Conservation (phyloP, 2,797 vertebrate genomes). For the Malurus splendens region DNA sequence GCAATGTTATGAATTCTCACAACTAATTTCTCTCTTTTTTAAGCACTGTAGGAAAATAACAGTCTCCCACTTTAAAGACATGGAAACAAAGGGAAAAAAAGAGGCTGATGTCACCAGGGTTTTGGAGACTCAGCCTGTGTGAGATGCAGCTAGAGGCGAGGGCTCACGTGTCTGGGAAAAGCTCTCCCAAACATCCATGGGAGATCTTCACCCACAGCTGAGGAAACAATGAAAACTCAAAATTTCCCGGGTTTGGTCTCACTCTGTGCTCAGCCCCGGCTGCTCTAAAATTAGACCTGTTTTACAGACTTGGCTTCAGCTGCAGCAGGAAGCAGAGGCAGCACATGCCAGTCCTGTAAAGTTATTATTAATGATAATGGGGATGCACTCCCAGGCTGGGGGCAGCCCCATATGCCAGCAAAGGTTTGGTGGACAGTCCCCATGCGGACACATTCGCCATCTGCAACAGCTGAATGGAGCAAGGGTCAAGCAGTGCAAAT, state of each 20-base stretch:
- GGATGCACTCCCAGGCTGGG: background rate
- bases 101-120: background rate
- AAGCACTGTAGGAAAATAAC: background rate
- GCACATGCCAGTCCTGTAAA: background rate
- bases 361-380: background rate
- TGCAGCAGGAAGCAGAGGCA: background rate
- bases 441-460: rapidly evolving
- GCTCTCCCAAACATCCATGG: background rate
- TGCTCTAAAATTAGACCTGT: slow-evolving; percentile 47
- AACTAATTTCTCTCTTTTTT: background rate
- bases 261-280: background rate
- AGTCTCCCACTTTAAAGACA: background rate
- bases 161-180: slow-evolving; percentile 12
- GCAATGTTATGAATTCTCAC: background rate
- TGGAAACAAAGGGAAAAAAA: slow-evolving; percentile 15
- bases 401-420: background rate
- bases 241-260: slow-evolving; percentile 27
- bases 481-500: background rate
- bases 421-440: background rate
- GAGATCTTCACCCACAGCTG: slow-evolving; percentile 32
- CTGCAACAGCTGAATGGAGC: background rate
- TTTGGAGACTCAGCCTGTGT: background rate
- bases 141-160: background rate
- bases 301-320: background rate
- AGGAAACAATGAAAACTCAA: slow-evolving; percentile 43